Conservation (phyloP, 2,888 invertebrate genomes). For the Clivina fossor region DNA sequence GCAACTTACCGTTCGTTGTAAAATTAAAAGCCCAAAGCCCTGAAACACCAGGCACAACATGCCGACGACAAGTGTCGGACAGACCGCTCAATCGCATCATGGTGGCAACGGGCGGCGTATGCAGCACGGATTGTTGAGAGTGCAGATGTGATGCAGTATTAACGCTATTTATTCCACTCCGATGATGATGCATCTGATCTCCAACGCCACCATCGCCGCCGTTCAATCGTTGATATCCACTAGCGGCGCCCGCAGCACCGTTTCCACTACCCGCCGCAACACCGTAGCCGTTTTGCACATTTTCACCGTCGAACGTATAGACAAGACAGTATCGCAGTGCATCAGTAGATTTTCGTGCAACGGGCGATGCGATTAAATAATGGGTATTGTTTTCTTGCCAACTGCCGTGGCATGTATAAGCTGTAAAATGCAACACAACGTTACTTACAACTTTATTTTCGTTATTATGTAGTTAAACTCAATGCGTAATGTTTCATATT, state of each 20-base stretch:
- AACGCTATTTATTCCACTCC: background rate
- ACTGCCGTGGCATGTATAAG: constrained; percentile 72
- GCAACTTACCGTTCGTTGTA: constrained; percentile 63
- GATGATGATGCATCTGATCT: background rate
- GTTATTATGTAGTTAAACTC: too few species aligned
- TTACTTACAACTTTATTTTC: too few species aligned
- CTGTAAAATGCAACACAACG: constrained; percentile 55
- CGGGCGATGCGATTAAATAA: constrained; percentile 69
- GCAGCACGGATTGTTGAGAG: constrained; percentile 46
- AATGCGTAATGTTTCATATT: too few species aligned
- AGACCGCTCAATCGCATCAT: constrained; percentile 57
- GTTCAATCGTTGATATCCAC: too few species aligned
- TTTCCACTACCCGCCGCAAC: background rate
- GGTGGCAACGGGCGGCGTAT: constrained; percentile 41
- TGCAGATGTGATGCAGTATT: background rate
- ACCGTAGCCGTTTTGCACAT: constrained; percentile 11
- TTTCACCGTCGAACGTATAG: constrained; percentile 54
- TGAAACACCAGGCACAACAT: constrained; percentile 56
- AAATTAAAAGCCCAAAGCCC: constrained; percentile 68
- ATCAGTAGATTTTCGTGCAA: constrained; percentile 55
- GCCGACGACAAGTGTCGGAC: constrained; percentile 61
- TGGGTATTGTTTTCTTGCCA: constrained; percentile 67
- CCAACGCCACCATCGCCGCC: background rate
- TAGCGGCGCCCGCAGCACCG: background rate
- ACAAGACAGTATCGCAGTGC: constrained; percentile 65